A percentile compares a stretch with the other conserved stretches of the same genome.
These are phyloP conservation scores for Pluvianellus socialis DNA, from an alignment of 2,113 vertebrate genomes.

Conservation along the genomic window DNA sequence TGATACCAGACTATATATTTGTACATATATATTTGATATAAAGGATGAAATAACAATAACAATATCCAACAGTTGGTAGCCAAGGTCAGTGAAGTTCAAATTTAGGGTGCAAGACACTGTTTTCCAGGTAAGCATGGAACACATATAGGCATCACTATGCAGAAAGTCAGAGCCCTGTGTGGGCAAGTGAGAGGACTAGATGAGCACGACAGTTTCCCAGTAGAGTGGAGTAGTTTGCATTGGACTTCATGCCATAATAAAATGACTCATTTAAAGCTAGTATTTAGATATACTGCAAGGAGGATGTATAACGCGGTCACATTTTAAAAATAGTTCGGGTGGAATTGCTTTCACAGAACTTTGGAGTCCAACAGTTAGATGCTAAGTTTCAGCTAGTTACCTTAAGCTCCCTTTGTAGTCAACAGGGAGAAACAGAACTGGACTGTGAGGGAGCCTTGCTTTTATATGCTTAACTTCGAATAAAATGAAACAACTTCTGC, in stretches of 20 bases:
- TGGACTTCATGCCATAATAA: background rate
- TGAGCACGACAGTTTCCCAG: rapidly evolving
- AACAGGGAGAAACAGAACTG: background rate
- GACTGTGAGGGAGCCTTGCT: background rate
- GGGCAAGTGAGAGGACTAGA: background rate
- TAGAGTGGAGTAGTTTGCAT: background rate
- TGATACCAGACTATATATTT: background rate
- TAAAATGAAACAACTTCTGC: background rate
- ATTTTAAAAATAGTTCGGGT: background rate
- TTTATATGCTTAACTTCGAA: background rate
- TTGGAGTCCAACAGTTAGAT: background rate
- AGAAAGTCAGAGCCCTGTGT: background rate
- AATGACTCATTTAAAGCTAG: background rate
- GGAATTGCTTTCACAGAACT: background rate
- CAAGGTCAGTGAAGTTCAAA: background rate
- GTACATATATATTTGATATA: background rate
- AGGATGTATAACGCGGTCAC: background rate
- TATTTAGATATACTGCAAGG: background rate
- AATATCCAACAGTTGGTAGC: background rate
- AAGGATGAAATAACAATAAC: background rate
- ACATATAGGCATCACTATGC: background rate
- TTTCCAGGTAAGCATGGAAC: background rate
- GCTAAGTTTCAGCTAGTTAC: background rate
- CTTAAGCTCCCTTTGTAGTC: background rate
- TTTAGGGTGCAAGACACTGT: background rate